Percentiles rank a stretch among this genome's conserved stretches.
Evolutionary conservation across 2,113 vertebrate genomes (phyloP).

Genomic region (Aepyceros melampus): DNA sequence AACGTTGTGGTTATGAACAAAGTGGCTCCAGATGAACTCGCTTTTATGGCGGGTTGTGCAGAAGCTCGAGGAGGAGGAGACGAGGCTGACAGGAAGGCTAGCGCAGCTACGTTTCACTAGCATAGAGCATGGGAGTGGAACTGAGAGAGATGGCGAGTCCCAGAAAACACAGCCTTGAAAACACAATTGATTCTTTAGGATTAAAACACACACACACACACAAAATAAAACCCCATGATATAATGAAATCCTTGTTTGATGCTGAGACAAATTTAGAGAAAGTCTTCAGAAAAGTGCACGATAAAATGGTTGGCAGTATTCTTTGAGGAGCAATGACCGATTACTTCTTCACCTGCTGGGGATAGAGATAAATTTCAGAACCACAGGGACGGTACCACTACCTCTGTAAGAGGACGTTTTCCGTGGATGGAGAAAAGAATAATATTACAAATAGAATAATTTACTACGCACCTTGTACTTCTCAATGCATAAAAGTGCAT

Average conservation of each 20-base stretch:
- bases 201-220: too few relatives aligned
- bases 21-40: not conserved
- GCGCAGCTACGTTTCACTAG: not conserved
- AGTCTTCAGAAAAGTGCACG: not conserved
- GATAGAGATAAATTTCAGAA: not conserved
- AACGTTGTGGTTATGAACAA: not conserved
- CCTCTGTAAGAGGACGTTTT: not conserved
- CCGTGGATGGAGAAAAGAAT: not conserved
- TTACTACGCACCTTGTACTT: not conserved
- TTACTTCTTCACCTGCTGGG: not conserved
- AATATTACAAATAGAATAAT: not conserved
- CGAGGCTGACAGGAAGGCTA: rapidly evolving
- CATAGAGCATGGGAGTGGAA: not conserved
- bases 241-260: not conserved
- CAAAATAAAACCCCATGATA: not conserved
- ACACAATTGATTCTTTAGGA: not conserved
- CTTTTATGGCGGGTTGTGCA: not conserved
- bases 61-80: not conserved
- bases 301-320: not conserved
- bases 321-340: not conserved
- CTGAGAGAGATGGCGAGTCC: not conserved
- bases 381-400: not conserved
- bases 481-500: not conserved
- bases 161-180: not conserved
- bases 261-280: not conserved